Evolutionary conservation across 2,888 invertebrate species (phyloP).

Genomic region (Anthoptus insignis): DNA sequence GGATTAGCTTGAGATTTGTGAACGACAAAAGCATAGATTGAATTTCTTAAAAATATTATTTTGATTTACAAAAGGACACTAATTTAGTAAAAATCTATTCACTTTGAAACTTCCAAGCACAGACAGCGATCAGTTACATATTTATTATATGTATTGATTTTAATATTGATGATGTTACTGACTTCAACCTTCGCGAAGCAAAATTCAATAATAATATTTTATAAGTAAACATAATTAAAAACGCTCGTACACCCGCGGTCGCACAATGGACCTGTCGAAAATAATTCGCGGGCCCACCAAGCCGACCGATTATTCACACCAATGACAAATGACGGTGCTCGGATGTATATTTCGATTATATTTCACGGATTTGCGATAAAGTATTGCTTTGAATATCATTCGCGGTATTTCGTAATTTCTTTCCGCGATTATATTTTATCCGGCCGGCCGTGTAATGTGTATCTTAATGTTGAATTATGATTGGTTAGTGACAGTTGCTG

Average conservation of each 20-base stretch:
- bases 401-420: slow-evolving; percentile 20
- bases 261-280: slow-evolving; percentile 63
- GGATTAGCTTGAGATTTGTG: too few relatives aligned
- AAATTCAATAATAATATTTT: slow-evolving; percentile 19
- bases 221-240: slow-evolving; percentile 37
- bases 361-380: slow-evolving; percentile 73
- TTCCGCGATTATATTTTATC: slow-evolving; percentile 8
- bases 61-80: too few relatives aligned
- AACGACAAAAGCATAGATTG: too few relatives aligned
- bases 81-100: too few relatives aligned
- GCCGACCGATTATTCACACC: slow-evolving; percentile 69
- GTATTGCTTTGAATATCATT: slow-evolving; percentile 44
- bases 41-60: too few relatives aligned
- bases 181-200: too few relatives aligned
- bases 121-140: too few relatives aligned
- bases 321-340: slow-evolving; percentile 71
- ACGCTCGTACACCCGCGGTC: slow-evolving; percentile 39
- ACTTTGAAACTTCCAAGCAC: too few relatives aligned
- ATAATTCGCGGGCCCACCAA: slow-evolving; percentile 68
- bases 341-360: slow-evolving; percentile 53
- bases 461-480: slow-evolving; percentile 31
- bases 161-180: too few relatives aligned
- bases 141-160: too few relatives aligned
- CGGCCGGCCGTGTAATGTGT: slow-evolving; percentile 24
- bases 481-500: slow-evolving; percentile 23